These are phyloP conservation scores for Procapra przewalskii DNA, from an alignment of 2,113 vertebrate genomes.

Conservation along the genomic window DNA sequence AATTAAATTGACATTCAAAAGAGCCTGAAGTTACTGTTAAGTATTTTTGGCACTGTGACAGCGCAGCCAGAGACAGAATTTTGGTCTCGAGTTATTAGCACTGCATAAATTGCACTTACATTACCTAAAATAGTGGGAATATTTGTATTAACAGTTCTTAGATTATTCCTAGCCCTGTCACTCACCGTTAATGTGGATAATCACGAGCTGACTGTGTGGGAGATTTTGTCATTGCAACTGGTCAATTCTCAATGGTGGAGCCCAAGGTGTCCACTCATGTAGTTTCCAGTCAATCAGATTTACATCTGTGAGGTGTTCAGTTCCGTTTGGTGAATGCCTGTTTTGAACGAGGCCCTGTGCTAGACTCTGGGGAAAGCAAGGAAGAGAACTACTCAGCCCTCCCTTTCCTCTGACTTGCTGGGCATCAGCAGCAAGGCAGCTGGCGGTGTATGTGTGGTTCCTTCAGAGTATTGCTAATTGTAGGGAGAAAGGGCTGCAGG, in stretches of 20 bases:
- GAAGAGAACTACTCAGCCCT: not conserved
- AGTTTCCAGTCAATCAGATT: not conserved
- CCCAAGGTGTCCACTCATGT: not conserved
- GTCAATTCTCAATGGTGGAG: not conserved
- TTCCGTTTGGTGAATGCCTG: not conserved
- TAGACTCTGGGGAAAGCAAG: not conserved
- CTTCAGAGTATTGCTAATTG: not conserved
- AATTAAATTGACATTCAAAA: not conserved
- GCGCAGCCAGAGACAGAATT: not conserved
- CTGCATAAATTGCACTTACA: not conserved
- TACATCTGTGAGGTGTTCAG: not conserved
- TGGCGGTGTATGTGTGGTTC: not conserved
- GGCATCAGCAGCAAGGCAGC: not conserved
- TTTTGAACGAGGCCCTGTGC: not conserved
- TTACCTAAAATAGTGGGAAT: not conserved
- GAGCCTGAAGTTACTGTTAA: not conserved
- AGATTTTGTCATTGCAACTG: not conserved
- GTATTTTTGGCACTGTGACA: not conserved
- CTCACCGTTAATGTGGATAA: not conserved
- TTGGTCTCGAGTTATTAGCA: constrained; percentile 22
- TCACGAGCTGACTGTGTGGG: not conserved
- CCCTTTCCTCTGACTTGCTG: not conserved
- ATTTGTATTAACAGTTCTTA: not conserved
- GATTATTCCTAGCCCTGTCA: not conserved
- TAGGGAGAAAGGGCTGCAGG: not conserved